A percentile compares a stretch with the other conserved stretches of the same genome.
phyloP scores from a whole-genome alignment of 2,797 vertebrate species.

The Sarcophilus harrisii region DNA sequence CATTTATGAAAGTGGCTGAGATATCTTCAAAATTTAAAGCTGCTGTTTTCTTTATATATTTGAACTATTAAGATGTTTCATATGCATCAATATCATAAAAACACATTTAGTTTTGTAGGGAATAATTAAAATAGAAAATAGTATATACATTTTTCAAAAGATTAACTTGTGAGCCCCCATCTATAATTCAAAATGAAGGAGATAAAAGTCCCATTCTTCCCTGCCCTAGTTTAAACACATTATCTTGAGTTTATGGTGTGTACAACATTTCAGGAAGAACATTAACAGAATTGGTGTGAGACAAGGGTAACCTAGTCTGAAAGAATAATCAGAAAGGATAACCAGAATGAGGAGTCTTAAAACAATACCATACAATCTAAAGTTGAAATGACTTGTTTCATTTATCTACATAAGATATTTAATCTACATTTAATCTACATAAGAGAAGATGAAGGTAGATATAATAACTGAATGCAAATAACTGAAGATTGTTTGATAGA shows the following conservation, averaged over 20 bases:
- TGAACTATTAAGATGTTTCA: not conserved
- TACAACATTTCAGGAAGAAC: not conserved
- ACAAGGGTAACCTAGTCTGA: not conserved
- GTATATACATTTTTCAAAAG: not conserved
- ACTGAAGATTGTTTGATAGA: not conserved
- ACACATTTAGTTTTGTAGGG: conserved; percentile 13
- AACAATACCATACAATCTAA: not conserved
- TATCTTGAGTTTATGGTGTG: not conserved
- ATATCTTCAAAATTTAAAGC: not conserved
- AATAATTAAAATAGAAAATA: not conserved
- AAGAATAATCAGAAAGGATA: not conserved
- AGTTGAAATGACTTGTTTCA: not conserved
- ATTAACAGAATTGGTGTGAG: not conserved
- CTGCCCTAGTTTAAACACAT: not conserved
- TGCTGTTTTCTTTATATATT: not conserved
- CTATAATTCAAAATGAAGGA: not conserved
- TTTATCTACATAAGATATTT: not conserved
- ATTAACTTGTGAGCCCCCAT: not conserved
- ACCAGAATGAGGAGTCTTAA: not conserved
- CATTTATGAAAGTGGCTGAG: not conserved
- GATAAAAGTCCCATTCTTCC: not conserved
- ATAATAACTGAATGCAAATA: not conserved
- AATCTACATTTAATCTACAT: not conserved
- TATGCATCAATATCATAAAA: not conserved
- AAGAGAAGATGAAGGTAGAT: not conserved